A percentile compares a stretch with the other conserved stretches of the same genome.
phyloP scores from a whole-genome alignment of 2,797 vertebrate species.

The Coluber constrictor region DNA sequence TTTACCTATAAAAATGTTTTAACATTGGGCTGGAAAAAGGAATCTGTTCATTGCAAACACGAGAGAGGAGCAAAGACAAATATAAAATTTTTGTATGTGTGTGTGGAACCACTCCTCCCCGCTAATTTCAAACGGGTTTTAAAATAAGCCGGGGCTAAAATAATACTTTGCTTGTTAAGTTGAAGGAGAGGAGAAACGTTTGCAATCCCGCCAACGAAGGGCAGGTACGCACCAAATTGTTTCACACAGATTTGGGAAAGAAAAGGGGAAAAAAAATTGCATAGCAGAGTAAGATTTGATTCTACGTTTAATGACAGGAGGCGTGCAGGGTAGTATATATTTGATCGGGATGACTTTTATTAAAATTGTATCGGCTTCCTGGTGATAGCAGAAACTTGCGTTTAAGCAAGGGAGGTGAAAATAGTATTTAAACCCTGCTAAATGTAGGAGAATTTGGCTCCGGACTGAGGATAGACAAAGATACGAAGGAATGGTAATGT shows the following conservation, averaged over 20 bases:
- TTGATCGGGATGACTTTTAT: constrained; percentile 95
- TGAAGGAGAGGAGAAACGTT: not conserved
- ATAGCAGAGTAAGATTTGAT: not conserved
- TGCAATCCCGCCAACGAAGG: not conserved
- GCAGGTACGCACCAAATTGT: not conserved
- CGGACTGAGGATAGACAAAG: constrained; percentile 19
- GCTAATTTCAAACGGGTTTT: not conserved
- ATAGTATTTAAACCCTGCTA: constrained; percentile 83
- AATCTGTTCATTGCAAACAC: constrained; percentile 1
- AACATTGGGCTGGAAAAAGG: constrained; percentile 17
- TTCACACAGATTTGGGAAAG: not conserved
- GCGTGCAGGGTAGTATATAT: constrained; percentile 80
- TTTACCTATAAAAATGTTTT: constrained; percentile 82
- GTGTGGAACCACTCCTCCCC: not conserved
- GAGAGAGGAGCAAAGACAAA: not conserved
- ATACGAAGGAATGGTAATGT: constrained; percentile 34
- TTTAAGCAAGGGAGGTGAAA: constrained; percentile 83
- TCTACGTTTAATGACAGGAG: constrained; percentile 38
- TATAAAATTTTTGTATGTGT: not conserved
- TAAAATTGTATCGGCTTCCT: constrained; percentile 91
- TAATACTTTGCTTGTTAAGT: constrained; percentile 26
- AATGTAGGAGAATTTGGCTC: constrained; percentile 76
- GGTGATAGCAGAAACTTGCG: constrained; percentile 82
- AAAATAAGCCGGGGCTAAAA: constrained; percentile 21
- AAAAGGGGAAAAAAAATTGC: not conserved